Conservation (phyloP, 2,113 vertebrate genomes). For the Platysteira castanea region DNA sequence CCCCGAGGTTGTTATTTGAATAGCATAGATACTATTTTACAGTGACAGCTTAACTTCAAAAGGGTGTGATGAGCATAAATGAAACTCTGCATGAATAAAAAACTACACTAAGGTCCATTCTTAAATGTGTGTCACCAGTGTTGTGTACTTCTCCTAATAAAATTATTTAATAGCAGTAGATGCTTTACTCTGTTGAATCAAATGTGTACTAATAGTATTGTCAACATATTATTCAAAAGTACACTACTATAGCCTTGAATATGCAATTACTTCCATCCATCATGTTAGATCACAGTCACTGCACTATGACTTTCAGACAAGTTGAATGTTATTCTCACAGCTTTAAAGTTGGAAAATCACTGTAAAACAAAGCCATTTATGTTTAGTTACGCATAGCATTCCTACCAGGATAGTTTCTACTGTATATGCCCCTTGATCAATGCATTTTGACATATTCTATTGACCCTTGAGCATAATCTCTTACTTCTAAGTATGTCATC, state of each 20-base stretch:
- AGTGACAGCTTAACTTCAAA: background rate
- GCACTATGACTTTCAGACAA: background rate
- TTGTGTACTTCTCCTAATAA: background rate
- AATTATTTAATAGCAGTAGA: background rate
- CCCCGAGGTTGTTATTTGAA: background rate
- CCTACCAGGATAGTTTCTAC: background rate
- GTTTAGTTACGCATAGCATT: background rate
- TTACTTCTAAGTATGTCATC: background rate
- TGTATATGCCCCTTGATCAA: background rate
- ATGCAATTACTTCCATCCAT: background rate
- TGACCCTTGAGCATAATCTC: background rate
- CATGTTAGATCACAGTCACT: background rate
- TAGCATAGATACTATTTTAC: background rate
- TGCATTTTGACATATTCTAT: background rate
- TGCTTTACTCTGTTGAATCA: background rate
- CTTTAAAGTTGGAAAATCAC: background rate
- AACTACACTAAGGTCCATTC: background rate
- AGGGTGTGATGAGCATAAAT: background rate
- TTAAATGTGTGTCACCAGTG: background rate
- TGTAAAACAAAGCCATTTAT: background rate
- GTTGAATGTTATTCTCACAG: background rate
- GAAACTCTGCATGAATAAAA: background rate
- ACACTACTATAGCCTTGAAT: background rate
- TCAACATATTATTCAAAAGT: background rate
- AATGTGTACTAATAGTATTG: background rate